Evolutionary conservation across 2,797 vertebrate genomes (phyloP), one percentile per base, ranked within the genome.

Genomic region (Chaunax sp.): DNA sequence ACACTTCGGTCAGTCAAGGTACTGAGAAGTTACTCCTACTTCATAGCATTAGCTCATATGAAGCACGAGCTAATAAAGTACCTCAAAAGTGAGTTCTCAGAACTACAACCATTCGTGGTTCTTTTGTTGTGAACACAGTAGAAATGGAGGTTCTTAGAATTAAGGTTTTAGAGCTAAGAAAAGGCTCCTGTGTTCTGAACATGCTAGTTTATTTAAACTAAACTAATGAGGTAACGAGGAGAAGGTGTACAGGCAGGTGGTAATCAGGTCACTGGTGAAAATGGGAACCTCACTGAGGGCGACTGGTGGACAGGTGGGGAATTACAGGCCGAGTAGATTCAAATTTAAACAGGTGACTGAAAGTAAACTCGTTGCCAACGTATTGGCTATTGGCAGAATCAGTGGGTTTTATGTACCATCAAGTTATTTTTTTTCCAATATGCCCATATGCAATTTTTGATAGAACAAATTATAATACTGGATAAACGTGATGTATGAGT

Each of bases 241-340:
- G 35, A n/a, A 40, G 18, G 45, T 50, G 11, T 14, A 5, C 8
- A 3, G 6, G 3, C 10, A 25, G 15, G 5, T 18, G 15, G n/a
- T n/a, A 9, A 59, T 23, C 25, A 22, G 26, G 15, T 43, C 12
- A 50, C 11, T 43, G 15, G 23, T 15, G 35, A n/a, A 5, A n/a
- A 58, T 8, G 16, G 47, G 20, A 68, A 19, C 33, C 33, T 47
- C 1, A 6, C 20, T 28, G 8, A 40, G 43, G 23, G 6, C 33
- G 23, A 22, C 44, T 67, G n/a, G 37, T 51, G 20, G 37, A 50
- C 45, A 56, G 33, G 33, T 40, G 44, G 3, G 8, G 46, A 44
- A 44, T 59, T 16, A 44, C 38, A 53, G 22, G 28, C 4, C 6
- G n/a, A 5, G 9, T 16, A n/a, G 19, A 23, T 19, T 7, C 12